A percentile compares a stretch with the other conserved stretches of the same genome.
Evolutionary conservation across 2,113 vertebrate genomes (phyloP).

Genomic region (Phalacrocorax pelagicus): DNA sequence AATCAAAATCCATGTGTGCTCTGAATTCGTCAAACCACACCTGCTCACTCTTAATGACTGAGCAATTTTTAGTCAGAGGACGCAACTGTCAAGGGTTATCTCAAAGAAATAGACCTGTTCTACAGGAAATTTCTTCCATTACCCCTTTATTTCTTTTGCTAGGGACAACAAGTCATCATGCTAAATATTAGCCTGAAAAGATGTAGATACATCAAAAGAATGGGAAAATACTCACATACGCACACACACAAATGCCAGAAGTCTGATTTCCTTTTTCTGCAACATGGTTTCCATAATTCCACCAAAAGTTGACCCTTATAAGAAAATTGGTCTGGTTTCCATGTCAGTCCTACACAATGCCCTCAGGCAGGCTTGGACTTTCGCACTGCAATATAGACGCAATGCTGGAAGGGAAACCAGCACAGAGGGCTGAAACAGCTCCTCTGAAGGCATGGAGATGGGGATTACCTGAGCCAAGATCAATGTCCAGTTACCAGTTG

Average conservation of each 20-base stretch:
- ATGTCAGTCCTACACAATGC: background rate
- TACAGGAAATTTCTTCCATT: background rate
- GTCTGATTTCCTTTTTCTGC: background rate
- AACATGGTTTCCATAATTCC: background rate
- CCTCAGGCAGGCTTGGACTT: background rate
- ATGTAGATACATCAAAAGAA: background rate
- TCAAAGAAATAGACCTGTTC: background rate
- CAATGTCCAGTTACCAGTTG: background rate
- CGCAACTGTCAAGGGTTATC: background rate
- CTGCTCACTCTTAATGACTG: background rate
- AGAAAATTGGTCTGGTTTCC: background rate
- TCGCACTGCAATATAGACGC: background rate
- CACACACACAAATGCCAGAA: background rate
- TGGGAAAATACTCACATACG: background rate
- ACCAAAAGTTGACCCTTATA: background rate
- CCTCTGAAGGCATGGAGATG: background rate
- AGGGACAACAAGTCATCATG: background rate
- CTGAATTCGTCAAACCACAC: background rate
- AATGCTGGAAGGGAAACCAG: accelerated
- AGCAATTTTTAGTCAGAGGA: background rate
- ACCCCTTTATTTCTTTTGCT: background rate
- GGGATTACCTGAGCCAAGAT: background rate
- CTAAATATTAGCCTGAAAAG: background rate
- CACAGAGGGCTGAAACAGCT: background rate
- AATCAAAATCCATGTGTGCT: background rate